Base-by-base conservation (phyloP, 2,113 vertebrate species). In the Dascyllus trimaculatus region DNA sequence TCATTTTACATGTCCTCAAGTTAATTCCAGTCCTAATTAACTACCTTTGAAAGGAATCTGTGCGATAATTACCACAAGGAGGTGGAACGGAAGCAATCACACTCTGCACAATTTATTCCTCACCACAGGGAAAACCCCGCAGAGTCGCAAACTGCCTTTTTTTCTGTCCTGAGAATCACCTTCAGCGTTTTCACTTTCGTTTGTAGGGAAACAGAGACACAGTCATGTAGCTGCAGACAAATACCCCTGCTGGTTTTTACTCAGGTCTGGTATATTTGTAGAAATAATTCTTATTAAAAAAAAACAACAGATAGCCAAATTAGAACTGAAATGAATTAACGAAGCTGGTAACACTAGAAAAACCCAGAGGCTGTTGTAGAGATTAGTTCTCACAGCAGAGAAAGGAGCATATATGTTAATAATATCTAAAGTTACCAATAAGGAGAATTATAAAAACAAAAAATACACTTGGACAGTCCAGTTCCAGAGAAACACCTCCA, bases 11-110 rank as follows among this genome's bases (percentile, higher is more conserved):
- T 92, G 90, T 93, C 92, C 89, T 92, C 85, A 75, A 92, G 82
- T 89, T 93, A 92, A 93, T 90, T 90, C 77, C 79, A 88, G 70
- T 82, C 84, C 87, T 91, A 93, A 93, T 93, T 93, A 93, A 90
- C 89, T 86, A 90, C 85, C 87, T 88, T 90, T 91, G 91, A 93
- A 92, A 91, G 71, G 80, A 91, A 91, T 89, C 88, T 83, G 84
- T 85, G 85, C 32, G 81, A 91, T 93, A 93, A 93, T 93, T 93
- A 93, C 83, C 86, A 88, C 91, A 91, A 91, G 88, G 89, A 90
- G 85, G 87, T 90, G 80, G 79, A 89, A 88, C 80, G 74, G 88
- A 93, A 91, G 88, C 88, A 92, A 89, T 92, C 88, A 91, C 81
- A 85, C 90, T 89, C 82, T 65, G 65, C 85, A 80, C 83, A 87